A percentile compares a stretch with the other conserved stretches of the same genome.
Evolutionary conservation across 2,797 vertebrate genomes (phyloP).

Genomic region (Echeneis naucrates): DNA sequence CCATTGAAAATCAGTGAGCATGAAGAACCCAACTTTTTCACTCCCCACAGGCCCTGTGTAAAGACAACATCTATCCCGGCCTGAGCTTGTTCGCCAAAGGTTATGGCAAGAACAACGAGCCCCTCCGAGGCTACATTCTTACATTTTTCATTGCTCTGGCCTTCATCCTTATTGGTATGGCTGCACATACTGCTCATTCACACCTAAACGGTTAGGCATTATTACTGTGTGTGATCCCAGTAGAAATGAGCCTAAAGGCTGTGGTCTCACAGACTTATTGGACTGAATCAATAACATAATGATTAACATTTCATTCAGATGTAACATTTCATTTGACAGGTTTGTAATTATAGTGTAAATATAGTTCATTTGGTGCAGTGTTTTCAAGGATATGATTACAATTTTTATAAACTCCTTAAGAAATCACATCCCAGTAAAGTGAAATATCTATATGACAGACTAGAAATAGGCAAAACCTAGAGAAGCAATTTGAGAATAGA

Average conservation of each 20-base stretch:
- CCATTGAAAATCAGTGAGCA: background rate
- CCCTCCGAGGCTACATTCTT: slow-evolving; percentile 95
- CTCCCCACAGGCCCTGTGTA: slow-evolving; percentile 91
- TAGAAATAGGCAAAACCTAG: too few relatives aligned
- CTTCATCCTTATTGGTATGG: slow-evolving; percentile 97
- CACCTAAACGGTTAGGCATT: background rate
- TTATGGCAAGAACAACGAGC: slow-evolving; percentile 99
- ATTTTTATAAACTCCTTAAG: too few relatives aligned
- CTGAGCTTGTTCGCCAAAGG: slow-evolving; percentile 95
- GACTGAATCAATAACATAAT: too few relatives aligned
- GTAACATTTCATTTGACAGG: too few relatives aligned
- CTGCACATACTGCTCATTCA: background rate
- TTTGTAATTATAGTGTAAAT: too few relatives aligned
- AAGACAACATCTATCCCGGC: slow-evolving; percentile 98
- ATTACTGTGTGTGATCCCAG: background rate
- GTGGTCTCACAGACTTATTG: background rate
- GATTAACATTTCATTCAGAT: too few relatives aligned
- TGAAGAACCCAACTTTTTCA: background rate
- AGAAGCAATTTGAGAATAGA: too few relatives aligned
- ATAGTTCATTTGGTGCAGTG: too few relatives aligned
- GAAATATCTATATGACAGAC: too few relatives aligned
- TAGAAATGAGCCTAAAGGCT: background rate
- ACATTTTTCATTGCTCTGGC: slow-evolving; percentile 95
- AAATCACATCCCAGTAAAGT: too few relatives aligned
- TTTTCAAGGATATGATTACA: too few relatives aligned